Percentiles rank a stretch among this genome's conserved stretches.
phyloP scores from a whole-genome alignment of 2,888 invertebrate species.

The Euclidia mi region DNA sequence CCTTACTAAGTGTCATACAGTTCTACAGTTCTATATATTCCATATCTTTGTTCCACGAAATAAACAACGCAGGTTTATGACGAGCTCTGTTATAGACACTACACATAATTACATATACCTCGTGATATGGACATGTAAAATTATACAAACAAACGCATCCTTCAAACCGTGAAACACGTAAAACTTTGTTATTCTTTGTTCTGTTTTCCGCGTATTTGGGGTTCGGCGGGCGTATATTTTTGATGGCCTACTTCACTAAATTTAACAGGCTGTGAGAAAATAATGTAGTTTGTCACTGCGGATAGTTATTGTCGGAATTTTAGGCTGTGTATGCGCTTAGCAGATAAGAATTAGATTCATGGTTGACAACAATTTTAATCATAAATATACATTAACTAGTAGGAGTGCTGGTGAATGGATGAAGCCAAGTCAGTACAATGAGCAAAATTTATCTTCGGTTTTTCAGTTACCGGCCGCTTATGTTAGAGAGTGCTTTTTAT shows the following conservation, averaged over 20 bases:
- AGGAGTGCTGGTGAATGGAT: too few species aligned
- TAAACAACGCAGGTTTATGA: constrained; percentile 14
- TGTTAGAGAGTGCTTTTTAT: too few species aligned
- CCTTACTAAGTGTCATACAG: too few species aligned
- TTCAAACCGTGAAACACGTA: constrained; percentile 26
- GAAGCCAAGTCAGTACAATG: too few species aligned
- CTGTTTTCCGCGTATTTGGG: constrained; percentile 24
- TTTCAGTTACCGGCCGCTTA: too few species aligned
- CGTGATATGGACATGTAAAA: constrained; percentile 10
- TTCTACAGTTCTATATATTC: constrained; percentile 1
- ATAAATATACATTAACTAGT: too few species aligned
- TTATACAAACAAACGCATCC: constrained; percentile 41
- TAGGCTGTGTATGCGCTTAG: too few species aligned
- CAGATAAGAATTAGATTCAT: too few species aligned
- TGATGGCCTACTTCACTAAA: constrained; percentile 28
- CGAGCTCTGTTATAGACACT: constrained; percentile 6
- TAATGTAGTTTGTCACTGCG: constrained; percentile 25
- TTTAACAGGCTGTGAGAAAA: constrained; percentile 25
- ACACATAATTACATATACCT: constrained; percentile 6
- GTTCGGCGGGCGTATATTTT: constrained; percentile 25
- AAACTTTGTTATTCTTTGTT: constrained; percentile 45
- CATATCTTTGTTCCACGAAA: constrained; percentile 7
- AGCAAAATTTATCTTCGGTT: too few species aligned
- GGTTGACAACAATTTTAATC: too few species aligned
- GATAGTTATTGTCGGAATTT: too few species aligned